Evolutionary conservation across 2,113 vertebrate genomes (phyloP), one percentile per base, ranked within the genome.

Genomic region (Amphiprion percula): DNA sequence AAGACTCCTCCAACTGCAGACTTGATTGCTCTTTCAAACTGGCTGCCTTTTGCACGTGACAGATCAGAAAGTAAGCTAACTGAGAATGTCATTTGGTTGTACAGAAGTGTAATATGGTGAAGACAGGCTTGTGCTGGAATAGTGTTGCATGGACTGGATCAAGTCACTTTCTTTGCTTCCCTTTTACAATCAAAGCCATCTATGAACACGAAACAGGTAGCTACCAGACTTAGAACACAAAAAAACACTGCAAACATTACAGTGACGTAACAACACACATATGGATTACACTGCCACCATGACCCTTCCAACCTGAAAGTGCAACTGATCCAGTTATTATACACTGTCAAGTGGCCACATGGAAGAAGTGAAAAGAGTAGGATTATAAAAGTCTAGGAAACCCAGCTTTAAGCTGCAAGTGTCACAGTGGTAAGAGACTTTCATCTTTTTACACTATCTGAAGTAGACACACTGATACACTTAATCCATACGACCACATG

Each of bases 401-500:
- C 21, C 30, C 15, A 47, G 21, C 33, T 59, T 68, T 71, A 68
- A 87, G 78, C 60, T 74, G 39, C 23, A 56, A 47, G 56, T 76
- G 65, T 62, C 67, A 81, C 28, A 44, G 63, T 52, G 59, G 61
- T 55, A 52, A 74, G 65, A 88, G 44, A 69, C 74, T 77, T 79
- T 87, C 79, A 87, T 87, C 80, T 86, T 80, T 77, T 72, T 68
- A 66, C 59, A 59, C 80, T 55, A 82, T 87, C 78, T 73, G 72
- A 86, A 89, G 78, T 49, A 80, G 77, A 78, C 46, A 67, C 70
- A 50, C 53, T 82, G 84, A 84, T 88, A 71, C 52, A 41, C 87
- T 81, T 91, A 87, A 88, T 91, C 86, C 80, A 80, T 75, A 80
- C 61, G 15, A 65, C 46, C 63, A 68, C 70, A 79, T 56, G 79